phyloP scores from a whole-genome alignment of 1,140 invertebrate species.

The Pseudomyrmex concolor region DNA sequence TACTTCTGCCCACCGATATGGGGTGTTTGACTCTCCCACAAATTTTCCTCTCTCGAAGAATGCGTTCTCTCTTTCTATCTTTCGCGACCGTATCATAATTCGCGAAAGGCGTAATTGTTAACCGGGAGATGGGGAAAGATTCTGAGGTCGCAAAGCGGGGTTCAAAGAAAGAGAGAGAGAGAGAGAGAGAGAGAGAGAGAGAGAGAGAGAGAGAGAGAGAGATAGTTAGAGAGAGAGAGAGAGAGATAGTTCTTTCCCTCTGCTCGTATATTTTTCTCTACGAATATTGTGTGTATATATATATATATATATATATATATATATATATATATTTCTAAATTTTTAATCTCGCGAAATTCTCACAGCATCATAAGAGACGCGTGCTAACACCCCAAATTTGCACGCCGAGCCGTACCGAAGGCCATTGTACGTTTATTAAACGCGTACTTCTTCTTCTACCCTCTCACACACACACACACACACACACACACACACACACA shows the following conservation, averaged over 20 bases:
- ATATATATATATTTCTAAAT: conserved; percentile 74
- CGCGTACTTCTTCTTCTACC: background rate
- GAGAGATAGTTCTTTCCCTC: conserved; percentile 7
- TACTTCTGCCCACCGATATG: conserved; percentile 2
- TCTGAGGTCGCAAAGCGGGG: background rate
- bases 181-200: background rate
- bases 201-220: background rate
- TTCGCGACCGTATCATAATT: conserved; percentile 34
- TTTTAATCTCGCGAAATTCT: conserved; percentile 79
- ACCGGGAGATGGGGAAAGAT: background rate
- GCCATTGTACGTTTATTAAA: conserved; percentile 71
- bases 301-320: conserved; percentile 63
- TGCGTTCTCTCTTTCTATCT: background rate
- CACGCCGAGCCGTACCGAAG: conserved; percentile 41
- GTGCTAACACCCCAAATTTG: conserved; percentile 59
- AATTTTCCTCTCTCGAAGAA: conserved; percentile 32
- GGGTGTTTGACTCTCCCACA: conserved; percentile 13
- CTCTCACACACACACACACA: too few species aligned
- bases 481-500: too few species aligned
- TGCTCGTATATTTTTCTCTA: conserved; percentile 52
- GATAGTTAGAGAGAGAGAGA: background rate
- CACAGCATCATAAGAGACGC: conserved; percentile 66
- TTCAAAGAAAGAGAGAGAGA: background rate
- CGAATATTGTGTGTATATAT: background rate
- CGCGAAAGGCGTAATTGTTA: conserved; percentile 50